These are phyloP conservation scores for Cryptus viduatorius DNA, from an alignment of 2,888 invertebrate species.

Conservation along the genomic window DNA sequence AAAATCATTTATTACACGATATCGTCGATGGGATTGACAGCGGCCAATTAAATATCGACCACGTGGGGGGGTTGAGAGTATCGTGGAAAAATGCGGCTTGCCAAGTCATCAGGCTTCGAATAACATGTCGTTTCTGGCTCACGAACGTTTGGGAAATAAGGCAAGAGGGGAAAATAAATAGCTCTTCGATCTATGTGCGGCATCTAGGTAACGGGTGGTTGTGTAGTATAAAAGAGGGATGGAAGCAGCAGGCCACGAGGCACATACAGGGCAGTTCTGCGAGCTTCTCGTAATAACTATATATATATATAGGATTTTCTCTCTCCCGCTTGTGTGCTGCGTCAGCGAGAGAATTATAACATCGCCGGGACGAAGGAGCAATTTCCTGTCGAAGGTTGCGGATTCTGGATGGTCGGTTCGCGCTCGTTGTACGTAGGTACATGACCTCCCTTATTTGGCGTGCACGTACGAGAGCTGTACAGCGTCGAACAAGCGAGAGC, in stretches of 20 bases:
- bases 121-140: constrained; percentile 56
- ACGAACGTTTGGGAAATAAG: constrained; percentile 63
- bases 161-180: constrained; percentile 64
- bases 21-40: constrained; percentile 43
- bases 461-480: constrained; percentile 59
- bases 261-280: constrained; percentile 24
- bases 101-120: constrained; percentile 65
- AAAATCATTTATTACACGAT: constrained; percentile 54
- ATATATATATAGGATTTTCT: background rate
- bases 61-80: constrained; percentile 30
- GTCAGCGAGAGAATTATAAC: constrained; percentile 69
- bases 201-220: constrained; percentile 25
- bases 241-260: constrained; percentile 33
- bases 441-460: constrained; percentile 64
- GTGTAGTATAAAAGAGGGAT: constrained; percentile 43
- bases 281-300: constrained; percentile 27
- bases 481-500: constrained; percentile 26
- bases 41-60: constrained; percentile 60
- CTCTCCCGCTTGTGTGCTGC: constrained; percentile 59
- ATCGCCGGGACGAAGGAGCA: constrained; percentile 67
- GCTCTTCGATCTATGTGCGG: constrained; percentile 45
- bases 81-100: constrained; percentile 57
- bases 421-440: constrained; percentile 38
- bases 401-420: constrained; percentile 67
- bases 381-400: constrained; percentile 69